These are phyloP conservation scores for Ecliptopera silaceata DNA, from an alignment of 2,888 invertebrate species.

Conservation along the genomic window DNA sequence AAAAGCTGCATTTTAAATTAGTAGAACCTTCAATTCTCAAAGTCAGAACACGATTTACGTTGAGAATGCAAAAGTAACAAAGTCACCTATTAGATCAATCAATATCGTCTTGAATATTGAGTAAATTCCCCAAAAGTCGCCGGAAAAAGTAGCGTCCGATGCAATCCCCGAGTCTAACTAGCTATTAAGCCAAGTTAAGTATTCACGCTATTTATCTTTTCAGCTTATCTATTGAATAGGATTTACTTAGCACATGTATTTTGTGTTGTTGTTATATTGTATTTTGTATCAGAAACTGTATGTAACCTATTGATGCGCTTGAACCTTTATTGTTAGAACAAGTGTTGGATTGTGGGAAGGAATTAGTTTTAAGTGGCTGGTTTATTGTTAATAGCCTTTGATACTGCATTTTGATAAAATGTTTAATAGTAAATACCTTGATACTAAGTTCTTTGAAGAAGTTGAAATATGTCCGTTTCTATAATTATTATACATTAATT, in stretches of 20 bases:
- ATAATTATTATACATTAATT: too few species aligned
- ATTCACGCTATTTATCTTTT: conserved; percentile 37
- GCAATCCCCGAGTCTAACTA: conserved; percentile 16
- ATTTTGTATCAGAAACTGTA: conserved; percentile 18
- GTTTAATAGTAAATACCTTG: too few species aligned
- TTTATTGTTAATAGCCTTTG: background rate
- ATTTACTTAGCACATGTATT: conserved; percentile 31
- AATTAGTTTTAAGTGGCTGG: background rate
- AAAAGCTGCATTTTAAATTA: too few species aligned
- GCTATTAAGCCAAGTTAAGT: conserved; percentile 32
- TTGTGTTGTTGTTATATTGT: too few species aligned
- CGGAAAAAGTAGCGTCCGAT: conserved; percentile 6
- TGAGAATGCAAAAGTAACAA: too few species aligned
- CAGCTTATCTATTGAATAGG: conserved; percentile 38
- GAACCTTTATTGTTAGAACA: background rate
- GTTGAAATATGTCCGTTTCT: too few species aligned
- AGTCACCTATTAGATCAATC: too few species aligned
- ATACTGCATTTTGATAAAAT: background rate
- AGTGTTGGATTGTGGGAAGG: background rate
- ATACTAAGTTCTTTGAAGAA: too few species aligned
- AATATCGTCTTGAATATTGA: too few species aligned
- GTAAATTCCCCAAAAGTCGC: background rate
- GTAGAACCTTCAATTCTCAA: too few species aligned
- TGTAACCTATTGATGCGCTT: conserved; percentile 3
- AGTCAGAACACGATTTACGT: too few species aligned